Percentiles rank a stretch among this genome's conserved stretches.
Evolutionary conservation across 2,888 invertebrate species (phyloP).

Genomic region (Brachyptera risi): DNA sequence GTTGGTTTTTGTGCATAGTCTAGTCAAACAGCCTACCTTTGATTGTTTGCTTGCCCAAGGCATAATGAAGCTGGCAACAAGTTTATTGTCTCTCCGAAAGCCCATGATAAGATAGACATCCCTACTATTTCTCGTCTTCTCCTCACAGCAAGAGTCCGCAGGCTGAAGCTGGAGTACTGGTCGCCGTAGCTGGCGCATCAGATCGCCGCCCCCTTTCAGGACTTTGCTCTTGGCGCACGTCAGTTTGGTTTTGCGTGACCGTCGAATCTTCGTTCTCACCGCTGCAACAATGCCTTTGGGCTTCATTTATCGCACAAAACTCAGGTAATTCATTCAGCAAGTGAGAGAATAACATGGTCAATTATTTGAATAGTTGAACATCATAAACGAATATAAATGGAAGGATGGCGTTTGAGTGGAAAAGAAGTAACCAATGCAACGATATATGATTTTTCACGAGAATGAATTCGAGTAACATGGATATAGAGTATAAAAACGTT

Average conservation of each 20-base stretch:
- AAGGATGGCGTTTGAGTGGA: too few species aligned
- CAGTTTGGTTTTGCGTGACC: slow-evolving; percentile 39
- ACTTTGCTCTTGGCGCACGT: slow-evolving; percentile 43
- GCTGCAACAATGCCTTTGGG: slow-evolving; percentile 39
- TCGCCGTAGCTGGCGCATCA: slow-evolving; percentile 39
- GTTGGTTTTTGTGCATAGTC: too few species aligned
- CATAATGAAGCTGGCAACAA: slow-evolving; percentile 45
- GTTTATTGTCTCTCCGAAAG: slow-evolving; percentile 38
- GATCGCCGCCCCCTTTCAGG: slow-evolving; percentile 40
- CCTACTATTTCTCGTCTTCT: slow-evolving; percentile 36
- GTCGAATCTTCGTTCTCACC: slow-evolving; percentile 42
- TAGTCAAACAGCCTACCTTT: slow-evolving; percentile 34
- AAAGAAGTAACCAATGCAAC: too few species aligned
- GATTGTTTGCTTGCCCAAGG: slow-evolving; percentile 42
- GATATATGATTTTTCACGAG: too few species aligned
- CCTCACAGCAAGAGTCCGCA: slow-evolving; percentile 43
- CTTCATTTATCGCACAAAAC: too few species aligned
- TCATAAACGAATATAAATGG: too few species aligned
- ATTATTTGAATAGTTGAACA: too few species aligned
- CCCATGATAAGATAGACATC: slow-evolving; percentile 45
- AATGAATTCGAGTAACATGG: too few species aligned
- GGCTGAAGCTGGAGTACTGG: slow-evolving; percentile 41
- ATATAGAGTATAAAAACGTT: too few species aligned
- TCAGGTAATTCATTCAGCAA: too few species aligned
- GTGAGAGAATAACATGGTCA: too few species aligned